A percentile compares a stretch with the other conserved stretches of the same genome.
Evolutionary conservation across 2,888 invertebrate species (phyloP).

Genomic region (Mechanitis messenoides): DNA sequence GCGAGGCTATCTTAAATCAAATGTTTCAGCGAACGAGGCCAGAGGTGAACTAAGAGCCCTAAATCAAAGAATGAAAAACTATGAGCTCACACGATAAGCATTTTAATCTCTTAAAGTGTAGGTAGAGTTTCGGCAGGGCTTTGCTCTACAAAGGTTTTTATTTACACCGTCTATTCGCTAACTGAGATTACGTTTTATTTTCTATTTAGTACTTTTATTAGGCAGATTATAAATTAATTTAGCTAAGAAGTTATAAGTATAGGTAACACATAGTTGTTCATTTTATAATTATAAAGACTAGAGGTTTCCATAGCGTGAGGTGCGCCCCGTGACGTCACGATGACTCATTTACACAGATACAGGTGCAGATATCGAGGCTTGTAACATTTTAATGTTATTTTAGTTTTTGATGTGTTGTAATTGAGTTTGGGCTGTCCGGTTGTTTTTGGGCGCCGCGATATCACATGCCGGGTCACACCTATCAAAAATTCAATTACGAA

Average conservation of each 20-base stretch:
- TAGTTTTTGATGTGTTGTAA: constrained; percentile 8
- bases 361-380: too few species aligned
- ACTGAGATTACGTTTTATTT: too few species aligned
- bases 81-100: constrained; percentile 63
- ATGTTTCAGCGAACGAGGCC: constrained; percentile 57
- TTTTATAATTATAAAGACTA: too few species aligned
- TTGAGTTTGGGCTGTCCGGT: constrained; percentile 17
- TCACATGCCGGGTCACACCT: constrained; percentile 28
- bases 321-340: constrained; percentile 25
- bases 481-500: constrained; percentile 67
- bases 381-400: too few species aligned
- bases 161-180: too few species aligned
- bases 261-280: too few species aligned
- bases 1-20: constrained; percentile 46
- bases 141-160: constrained; percentile 14
- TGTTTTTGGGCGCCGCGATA: constrained; percentile 23
- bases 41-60: constrained; percentile 62
- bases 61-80: constrained; percentile 66
- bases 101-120: constrained; percentile 72
- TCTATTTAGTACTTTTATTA: too few species aligned
- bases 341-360: constrained; percentile 18
- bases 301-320: constrained; percentile 14
- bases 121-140: constrained; percentile 29
- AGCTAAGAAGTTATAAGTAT: too few species aligned
- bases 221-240: too few species aligned